phyloP scores from a whole-genome alignment of 2,797 vertebrate species.

The Pelodytes ibericus region DNA sequence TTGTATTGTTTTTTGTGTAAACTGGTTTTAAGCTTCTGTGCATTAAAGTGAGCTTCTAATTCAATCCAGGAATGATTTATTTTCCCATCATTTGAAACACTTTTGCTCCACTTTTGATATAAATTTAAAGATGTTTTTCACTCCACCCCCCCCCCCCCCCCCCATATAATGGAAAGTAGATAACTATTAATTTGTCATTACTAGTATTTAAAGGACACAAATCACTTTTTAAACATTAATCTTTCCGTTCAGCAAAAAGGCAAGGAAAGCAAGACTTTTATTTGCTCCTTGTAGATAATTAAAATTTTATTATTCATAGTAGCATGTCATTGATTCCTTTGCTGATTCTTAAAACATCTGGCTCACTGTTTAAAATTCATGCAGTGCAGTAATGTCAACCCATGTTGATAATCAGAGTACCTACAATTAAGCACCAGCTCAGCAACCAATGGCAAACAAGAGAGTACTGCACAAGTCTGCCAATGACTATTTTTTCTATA shows the following conservation, averaged over 20 bases:
- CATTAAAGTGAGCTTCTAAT: background rate
- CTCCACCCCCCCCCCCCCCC: too few relatives aligned
- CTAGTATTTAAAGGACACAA: slow-evolving; percentile 51
- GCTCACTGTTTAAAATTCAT: slow-evolving; percentile 63
- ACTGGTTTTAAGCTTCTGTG: background rate
- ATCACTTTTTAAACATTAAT: slow-evolving; percentile 36
- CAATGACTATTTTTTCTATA: slow-evolving; percentile 58
- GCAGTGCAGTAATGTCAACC: slow-evolving; percentile 53
- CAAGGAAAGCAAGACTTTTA: slow-evolving; percentile 54
- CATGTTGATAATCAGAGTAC: slow-evolving; percentile 63
- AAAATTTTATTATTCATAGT: slow-evolving; percentile 64
- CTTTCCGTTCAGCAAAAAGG: slow-evolving; percentile 55
- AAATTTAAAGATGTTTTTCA: background rate
- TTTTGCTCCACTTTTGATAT: too few relatives aligned
- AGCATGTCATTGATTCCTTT: slow-evolving; percentile 52
- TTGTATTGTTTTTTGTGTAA: background rate
- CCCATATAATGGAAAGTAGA: background rate
- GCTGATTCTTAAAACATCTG: slow-evolving; percentile 67
- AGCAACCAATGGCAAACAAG: slow-evolving; percentile 59
- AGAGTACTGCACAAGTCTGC: slow-evolving; percentile 50
- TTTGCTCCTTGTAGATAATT: slow-evolving; percentile 60
- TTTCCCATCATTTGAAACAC: background rate
- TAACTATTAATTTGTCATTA: slow-evolving; percentile 32
- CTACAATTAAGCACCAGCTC: slow-evolving; percentile 64
- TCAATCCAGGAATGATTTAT: background rate